Conservation (phyloP, 2,113 vertebrate genomes). For the Gnathonemus longibarbis region DNA sequence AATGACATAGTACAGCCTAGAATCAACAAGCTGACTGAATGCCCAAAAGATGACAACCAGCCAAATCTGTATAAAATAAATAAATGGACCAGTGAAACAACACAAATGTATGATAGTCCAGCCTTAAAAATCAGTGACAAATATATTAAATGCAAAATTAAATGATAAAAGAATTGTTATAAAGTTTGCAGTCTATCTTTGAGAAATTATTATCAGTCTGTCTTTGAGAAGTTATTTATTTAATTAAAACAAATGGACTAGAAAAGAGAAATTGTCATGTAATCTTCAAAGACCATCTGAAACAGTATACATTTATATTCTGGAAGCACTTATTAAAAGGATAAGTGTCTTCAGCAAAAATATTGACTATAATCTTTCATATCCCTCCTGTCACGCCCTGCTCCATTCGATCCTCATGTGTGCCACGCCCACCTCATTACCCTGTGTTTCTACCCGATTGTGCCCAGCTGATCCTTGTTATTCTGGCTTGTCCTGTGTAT, state of each 20-base stretch:
- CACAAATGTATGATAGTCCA: neutral
- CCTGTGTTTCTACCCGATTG: no score
- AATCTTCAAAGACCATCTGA: slow-evolving; percentile 5
- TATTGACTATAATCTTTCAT: neutral
- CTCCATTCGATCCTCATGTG: no score
- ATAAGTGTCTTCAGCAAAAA: slow-evolving; percentile 1
- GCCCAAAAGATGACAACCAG: neutral
- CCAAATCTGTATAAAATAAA: neutral
- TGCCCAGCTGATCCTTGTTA: no score
- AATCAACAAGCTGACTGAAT: neutral
- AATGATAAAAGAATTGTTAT: neutral
- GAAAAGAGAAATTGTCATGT: neutral
- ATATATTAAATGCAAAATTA: neutral
- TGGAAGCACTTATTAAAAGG: neutral
- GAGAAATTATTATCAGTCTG: neutral
- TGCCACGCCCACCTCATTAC: no score
- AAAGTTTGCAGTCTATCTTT: neutral
- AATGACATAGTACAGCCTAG: neutral
- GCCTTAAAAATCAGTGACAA: neutral
- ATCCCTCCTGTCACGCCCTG: no score
- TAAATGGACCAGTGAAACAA: neutral
- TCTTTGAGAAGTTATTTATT: neutral
- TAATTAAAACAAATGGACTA: neutral
- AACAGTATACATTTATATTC: neutral
- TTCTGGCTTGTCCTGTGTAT: no score